phyloP scores from a whole-genome alignment of 2,888 invertebrate species.

The Galerucella nymphaeae region DNA sequence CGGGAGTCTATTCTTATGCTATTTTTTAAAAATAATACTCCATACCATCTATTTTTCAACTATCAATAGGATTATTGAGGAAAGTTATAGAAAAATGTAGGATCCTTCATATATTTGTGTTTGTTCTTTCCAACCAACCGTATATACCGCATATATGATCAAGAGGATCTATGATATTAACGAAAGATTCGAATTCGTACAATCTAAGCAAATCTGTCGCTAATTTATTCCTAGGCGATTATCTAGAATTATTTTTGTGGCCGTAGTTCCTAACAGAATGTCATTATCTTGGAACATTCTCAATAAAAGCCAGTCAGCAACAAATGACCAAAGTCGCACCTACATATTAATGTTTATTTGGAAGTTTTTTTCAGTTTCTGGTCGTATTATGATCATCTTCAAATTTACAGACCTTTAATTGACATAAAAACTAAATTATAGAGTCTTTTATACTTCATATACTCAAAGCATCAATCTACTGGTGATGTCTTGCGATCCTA shows the following conservation, averaged over 20 bases:
- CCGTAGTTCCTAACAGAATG: too few species aligned
- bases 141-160: background rate
- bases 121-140: background rate
- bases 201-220: too few species aligned
- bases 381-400: too few species aligned
- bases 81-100: background rate
- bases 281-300: too few species aligned
- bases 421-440: background rate
- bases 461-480: slow-evolving; percentile 24
- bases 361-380: too few species aligned
- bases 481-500: slow-evolving; percentile 12
- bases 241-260: too few species aligned
- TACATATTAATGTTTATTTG: too few species aligned
- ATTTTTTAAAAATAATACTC: slow-evolving; percentile 19
- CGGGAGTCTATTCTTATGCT: slow-evolving; percentile 16
- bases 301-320: too few species aligned
- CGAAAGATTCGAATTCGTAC: background rate
- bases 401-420: background rate
- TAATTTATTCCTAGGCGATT: too few species aligned
- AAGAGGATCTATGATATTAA: too few species aligned
- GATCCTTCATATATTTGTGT: background rate
- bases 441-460: too few species aligned
- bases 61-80: slow-evolving; percentile 1
- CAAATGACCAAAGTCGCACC: too few species aligned
- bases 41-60: slow-evolving; percentile 6